Evolutionary conservation across 2,113 vertebrate genomes (phyloP).

Genomic region (Microtus montanus): DNA sequence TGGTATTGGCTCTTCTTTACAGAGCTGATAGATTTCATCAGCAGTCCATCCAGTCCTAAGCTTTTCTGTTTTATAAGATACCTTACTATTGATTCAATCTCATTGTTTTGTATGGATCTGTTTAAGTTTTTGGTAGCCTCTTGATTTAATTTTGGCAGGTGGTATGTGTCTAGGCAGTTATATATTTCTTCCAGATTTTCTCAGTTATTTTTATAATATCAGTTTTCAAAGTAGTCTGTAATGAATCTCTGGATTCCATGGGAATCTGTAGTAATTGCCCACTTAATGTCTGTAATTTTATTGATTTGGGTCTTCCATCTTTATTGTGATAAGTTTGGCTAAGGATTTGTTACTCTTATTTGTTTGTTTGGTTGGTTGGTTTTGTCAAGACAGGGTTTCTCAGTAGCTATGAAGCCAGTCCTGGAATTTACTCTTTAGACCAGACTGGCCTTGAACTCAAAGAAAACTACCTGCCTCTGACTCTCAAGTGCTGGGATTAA

Average conservation of each 20-base stretch:
- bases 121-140: neutral
- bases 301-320: neutral
- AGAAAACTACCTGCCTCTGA: no score
- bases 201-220: neutral
- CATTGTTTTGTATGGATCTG: neutral
- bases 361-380: neutral
- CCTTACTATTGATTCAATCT: neutral
- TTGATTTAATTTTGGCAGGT: neutral
- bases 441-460: no score
- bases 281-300: neutral
- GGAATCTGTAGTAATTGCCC: neutral
- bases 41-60: neutral
- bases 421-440: no score
- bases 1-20: neutral
- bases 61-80: neutral
- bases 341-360: no score
- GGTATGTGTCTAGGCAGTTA: neutral
- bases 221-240: neutral
- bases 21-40: neutral
- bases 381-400: no score
- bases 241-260: neutral
- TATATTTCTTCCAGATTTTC: neutral
- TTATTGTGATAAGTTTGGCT: neutral
- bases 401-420: no score
- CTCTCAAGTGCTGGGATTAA: no score